phyloP scores from a whole-genome alignment of 1,140 invertebrate species.

The Tetramorium simillimum region DNA sequence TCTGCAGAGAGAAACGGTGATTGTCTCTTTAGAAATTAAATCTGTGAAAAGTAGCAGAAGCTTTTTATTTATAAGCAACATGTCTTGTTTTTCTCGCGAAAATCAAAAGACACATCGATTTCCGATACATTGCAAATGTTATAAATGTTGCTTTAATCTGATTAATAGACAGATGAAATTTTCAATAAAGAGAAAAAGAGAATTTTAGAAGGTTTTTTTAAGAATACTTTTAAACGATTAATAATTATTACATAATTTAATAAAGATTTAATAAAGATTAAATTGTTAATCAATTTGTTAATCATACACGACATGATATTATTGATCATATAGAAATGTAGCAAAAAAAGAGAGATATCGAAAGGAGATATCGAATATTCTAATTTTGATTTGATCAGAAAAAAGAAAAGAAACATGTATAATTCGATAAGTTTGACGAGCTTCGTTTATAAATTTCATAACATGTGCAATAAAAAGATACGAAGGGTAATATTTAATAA shows the following conservation, averaged over 20 bases:
- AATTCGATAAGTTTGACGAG: no score
- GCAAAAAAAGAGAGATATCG: neutral
- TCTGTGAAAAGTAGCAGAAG: neutral
- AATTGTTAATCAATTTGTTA: no score
- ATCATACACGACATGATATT: no score
- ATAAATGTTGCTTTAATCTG: neutral
- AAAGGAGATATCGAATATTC: neutral
- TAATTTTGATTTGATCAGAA: neutral
- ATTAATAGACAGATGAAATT: neutral
- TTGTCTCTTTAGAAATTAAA: no score
- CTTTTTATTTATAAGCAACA: neutral
- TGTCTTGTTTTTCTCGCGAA: neutral
- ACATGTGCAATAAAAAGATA: neutral
- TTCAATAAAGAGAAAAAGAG: neutral
- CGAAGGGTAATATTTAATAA: neutral
- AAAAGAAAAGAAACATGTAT: neutral
- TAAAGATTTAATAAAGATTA: neutral
- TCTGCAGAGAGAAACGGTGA: neutral
- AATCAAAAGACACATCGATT: neutral
- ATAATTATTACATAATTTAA: neutral
- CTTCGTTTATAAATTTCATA: no score
- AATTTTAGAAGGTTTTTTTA: neutral
- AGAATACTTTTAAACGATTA: neutral
- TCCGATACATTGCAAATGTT: neutral
- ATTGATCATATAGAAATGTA: neutral